Percentiles rank a stretch among this genome's conserved stretches.
Conservation (phyloP, 1,140 invertebrate genomes). For the Procambarus virginalis region DNA sequence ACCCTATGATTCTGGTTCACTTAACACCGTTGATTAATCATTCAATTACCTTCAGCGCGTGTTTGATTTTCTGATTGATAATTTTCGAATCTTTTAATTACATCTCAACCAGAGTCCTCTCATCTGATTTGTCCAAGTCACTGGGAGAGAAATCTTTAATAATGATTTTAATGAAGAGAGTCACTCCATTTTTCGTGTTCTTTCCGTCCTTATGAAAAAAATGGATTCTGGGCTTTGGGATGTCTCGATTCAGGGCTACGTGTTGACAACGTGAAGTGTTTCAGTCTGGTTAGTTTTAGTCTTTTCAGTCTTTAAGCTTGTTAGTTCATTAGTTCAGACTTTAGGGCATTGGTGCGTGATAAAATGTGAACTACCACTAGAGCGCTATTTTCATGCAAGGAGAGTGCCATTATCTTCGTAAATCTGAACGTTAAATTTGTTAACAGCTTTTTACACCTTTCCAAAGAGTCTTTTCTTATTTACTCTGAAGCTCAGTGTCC, state of each 20-base stretch:
- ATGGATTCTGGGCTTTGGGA: too few relatives aligned
- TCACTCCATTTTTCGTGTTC: neutral
- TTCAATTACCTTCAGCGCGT: constrained; percentile 61
- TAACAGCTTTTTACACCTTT: neutral
- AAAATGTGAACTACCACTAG: too few relatives aligned
- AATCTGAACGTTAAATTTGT: neutral
- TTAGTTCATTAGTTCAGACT: too few relatives aligned
- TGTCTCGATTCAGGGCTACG: too few relatives aligned
- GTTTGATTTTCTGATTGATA: constrained; percentile 66
- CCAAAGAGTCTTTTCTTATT: neutral
- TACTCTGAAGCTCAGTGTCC: neutral
- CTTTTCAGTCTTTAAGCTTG: too few relatives aligned
- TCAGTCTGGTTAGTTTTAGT: too few relatives aligned
- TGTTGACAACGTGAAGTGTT: too few relatives aligned
- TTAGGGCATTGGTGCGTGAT: too few relatives aligned
- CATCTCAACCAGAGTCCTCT: constrained; percentile 32
- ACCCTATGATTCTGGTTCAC: constrained; percentile 58
- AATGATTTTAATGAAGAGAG: constrained; percentile 34
- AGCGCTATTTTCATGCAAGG: neutral
- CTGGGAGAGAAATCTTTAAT: constrained; percentile 26
- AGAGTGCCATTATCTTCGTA: neutral
- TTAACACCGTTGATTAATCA: constrained; percentile 65
- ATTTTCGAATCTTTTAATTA: constrained; percentile 68
- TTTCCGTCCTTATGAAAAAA: too few relatives aligned
- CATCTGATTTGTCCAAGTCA: constrained; percentile 41